These are phyloP conservation scores for Luffia ferchaultella DNA, from an alignment of 2,888 invertebrate genomes.

Conservation along the genomic window DNA sequence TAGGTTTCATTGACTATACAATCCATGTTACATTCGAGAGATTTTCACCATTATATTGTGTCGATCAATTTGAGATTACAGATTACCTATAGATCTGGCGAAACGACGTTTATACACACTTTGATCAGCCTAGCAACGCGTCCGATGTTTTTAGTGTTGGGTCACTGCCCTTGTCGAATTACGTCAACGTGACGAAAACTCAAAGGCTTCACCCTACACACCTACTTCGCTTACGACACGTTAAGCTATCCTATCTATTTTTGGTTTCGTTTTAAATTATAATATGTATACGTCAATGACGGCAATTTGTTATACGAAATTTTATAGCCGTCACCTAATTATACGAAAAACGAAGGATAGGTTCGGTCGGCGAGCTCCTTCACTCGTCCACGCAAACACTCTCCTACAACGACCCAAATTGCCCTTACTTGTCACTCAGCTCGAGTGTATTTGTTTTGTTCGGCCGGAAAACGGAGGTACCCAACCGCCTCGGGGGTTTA, in stretches of 20 bases:
- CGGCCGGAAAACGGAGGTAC: neutral
- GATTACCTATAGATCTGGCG: too few relatives aligned
- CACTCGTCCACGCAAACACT: constrained; percentile 34
- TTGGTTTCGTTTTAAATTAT: neutral
- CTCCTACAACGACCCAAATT: constrained; percentile 32
- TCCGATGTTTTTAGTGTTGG: neutral
- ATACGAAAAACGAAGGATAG: neutral
- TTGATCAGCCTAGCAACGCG: neutral
- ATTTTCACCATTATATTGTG: too few relatives aligned
- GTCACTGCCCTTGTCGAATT: neutral
- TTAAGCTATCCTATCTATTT: neutral
- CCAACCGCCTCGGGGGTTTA: too few relatives aligned
- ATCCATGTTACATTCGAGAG: too few relatives aligned
- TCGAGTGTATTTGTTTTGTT: constrained; percentile 9
- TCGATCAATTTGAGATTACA: too few relatives aligned
- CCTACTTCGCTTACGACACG: neutral
- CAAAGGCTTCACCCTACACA: neutral
- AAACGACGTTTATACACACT: too few relatives aligned
- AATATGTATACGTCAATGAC: neutral
- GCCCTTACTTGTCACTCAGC: constrained; percentile 35
- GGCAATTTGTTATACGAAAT: neutral
- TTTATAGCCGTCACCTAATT: neutral
- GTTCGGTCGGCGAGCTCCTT: constrained; percentile 8
- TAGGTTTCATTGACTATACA: too few relatives aligned
- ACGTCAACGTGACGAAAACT: neutral